Conservation (phyloP, 2,888 invertebrate genomes). For the Drosophila stalkeri region DNA sequence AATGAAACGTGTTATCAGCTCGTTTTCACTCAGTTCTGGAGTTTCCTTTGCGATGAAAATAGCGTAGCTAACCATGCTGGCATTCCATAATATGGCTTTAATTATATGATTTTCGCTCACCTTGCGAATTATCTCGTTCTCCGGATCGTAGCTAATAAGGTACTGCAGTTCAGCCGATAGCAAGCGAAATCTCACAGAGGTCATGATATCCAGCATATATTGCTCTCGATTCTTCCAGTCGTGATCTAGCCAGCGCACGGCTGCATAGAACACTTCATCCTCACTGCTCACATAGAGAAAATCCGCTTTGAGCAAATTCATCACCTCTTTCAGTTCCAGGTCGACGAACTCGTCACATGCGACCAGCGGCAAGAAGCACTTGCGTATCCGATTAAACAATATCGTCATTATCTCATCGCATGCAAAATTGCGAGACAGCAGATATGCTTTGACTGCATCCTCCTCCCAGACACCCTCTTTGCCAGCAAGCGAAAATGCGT, state of each 20-base stretch:
- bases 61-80: not conserved
- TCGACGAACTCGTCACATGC: constrained; percentile 32
- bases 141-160: constrained; percentile 5
- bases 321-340: constrained; percentile 23
- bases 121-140: constrained; percentile 16
- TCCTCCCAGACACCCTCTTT: constrained; percentile 20
- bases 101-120: constrained; percentile 6
- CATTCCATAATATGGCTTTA: constrained; percentile 25
- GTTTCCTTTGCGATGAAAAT: fast-evolving
- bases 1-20: not conserved
- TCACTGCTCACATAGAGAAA: constrained; percentile 47
- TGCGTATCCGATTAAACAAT: constrained; percentile 20
- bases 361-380: constrained; percentile 39
- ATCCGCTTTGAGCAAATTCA: constrained; percentile 19
- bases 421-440: not conserved
- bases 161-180: constrained; percentile 37
- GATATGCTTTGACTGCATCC: constrained; percentile 26
- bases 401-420: constrained; percentile 38
- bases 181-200: constrained; percentile 21
- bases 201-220: constrained; percentile 4
- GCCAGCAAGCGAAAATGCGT: not conserved
- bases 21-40: not conserved
- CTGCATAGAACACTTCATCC: constrained; percentile 53
- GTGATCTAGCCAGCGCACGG: constrained; percentile 38
- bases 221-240: constrained; percentile 34